Base-by-base conservation (phyloP, 2,888 invertebrate genomes). In the Oithona nana region DNA sequence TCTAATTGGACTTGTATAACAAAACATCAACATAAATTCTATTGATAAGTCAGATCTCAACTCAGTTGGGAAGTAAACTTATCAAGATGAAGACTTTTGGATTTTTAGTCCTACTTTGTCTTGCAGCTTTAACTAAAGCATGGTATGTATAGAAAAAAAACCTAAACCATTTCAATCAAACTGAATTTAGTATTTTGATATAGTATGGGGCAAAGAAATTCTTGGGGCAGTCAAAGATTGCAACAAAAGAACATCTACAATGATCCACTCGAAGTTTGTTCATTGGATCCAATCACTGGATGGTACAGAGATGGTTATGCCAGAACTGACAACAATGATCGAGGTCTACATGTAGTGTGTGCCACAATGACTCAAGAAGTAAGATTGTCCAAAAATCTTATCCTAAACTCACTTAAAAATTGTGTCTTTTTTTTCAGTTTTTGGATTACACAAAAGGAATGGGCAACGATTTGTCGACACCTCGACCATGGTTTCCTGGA, bases 361-460 rank as follows among this genome's bases (percentile, higher is more conserved):
- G 54, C 54, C 3, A 54, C 54, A 3, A 54, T 54, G 54, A 54
- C 54, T 16, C 54, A 54, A 54, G 54, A 54, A 26, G 54, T 54
- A 26, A 54, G 54, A 3, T 24, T 54, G 13, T 3, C 3, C 22
- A 16, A 16, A 16, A 6, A 39, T 39, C 39, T 51, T 51, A 20
- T 16, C 16, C 11, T 51, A 24, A 51, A 24, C 20, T 8, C 8
- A 13, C 11, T 20, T 51, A 54, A 54, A 54, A 54, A 4, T 24
- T 1, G 3, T 49, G 11, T 3, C 50, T 20, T 49, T 22, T 49
- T 8, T 54, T 54, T 20, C 54, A 54, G 54, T 54, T 54, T 11
- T 54, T 54, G 54, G 54, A 54, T 26, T 54, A 54, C 54, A 54
- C 54, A 20, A 54, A 54, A 54, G 54, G 24, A 20, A 20, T 24